Base-by-base conservation (phyloP, 1,140 invertebrate species). In the Caenorhabditis briggsae region DNA sequence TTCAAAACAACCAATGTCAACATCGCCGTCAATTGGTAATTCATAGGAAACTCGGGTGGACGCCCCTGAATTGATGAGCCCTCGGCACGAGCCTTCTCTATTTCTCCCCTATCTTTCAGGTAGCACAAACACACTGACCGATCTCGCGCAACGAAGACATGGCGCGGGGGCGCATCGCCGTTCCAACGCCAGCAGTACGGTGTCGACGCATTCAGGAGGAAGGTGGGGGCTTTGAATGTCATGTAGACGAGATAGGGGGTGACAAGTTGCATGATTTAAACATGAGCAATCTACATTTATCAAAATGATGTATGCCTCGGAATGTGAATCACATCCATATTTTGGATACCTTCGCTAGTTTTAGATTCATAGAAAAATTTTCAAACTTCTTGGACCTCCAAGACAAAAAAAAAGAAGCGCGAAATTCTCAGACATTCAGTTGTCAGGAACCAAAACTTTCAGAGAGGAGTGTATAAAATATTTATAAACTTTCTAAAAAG, bases 161-260 rank as follows among this genome's bases (percentile, higher is more conserved):
- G 91, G 91, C 16, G 59, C 82, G 55, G 84, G 87, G 33, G 88
- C 83, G 23, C 91, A 92, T 82, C 82, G 91, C 59, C 84, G 91
- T 46, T 92, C 91, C 9, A 92, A 92, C 83, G 91, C 91, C 9
- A 92, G 91, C 1, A 89, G 88, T 86, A 92, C 91, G 18, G 70
- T 92, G 23, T 92, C 91, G 20, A 92, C 91, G 12, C 91, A 92
- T 85, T 92, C 91, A 46, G 91, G 91, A 56, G 91, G 91, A 20
- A 82, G 90, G 89, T 91, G 83, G 56, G 59, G 88, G 18, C 16
- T 33, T 33, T 25, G 86, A 53, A 2, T 33, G 33, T 1, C 33
- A 58, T 33, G 43, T n/a, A 33, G 50, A 53, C 50, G 50, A 33
- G 33, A 33, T n/a, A n/a, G n/a, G n/a, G 33, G 33, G 33, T 33